A percentile compares a stretch with the other conserved stretches of the same genome.
Conservation (phyloP, 1,140 invertebrate genomes). For the Pectinophora gossypiella region DNA sequence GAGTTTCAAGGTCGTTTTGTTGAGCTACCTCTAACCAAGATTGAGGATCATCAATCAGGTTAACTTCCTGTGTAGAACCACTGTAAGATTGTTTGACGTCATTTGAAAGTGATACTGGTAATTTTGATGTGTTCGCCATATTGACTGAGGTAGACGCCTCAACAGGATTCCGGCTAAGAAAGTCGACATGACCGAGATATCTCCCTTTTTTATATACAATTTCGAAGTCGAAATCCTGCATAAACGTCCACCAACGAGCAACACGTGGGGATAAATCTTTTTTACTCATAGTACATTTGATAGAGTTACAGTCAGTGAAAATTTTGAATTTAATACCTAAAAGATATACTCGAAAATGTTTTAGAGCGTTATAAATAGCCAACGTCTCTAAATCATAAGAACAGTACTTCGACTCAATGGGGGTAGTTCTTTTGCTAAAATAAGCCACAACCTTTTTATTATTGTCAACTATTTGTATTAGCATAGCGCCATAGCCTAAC, state of each 20-base stretch:
- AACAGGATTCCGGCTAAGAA: slow-evolving; percentile 42
- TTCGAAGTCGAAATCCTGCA: slow-evolving; percentile 53
- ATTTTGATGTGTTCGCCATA: too few relatives aligned
- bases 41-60: too few relatives aligned
- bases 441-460: slow-evolving; percentile 61
- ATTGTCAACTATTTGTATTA: slow-evolving; percentile 41
- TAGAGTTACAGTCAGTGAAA: slow-evolving; percentile 27
- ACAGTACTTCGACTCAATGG: slow-evolving; percentile 26
- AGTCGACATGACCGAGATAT: slow-evolving; percentile 46
- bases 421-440: slow-evolving; percentile 38
- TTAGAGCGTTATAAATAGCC: slow-evolving; percentile 38
- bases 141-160: too few relatives aligned
- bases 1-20: too few relatives aligned
- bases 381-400: slow-evolving; percentile 52
- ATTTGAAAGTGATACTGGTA: too few relatives aligned
- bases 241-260: slow-evolving; percentile 49
- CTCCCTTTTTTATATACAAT: slow-evolving; percentile 49
- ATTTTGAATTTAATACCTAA: slow-evolving; percentile 12
- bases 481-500: slow-evolving; percentile 26
- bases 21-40: too few relatives aligned
- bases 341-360: slow-evolving; percentile 22
- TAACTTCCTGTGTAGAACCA: too few relatives aligned
- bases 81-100: too few relatives aligned
- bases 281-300: slow-evolving; percentile 45
- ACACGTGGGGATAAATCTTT: slow-evolving; percentile 45